A percentile compares a stretch with the other conserved stretches of the same genome.
phyloP scores from a whole-genome alignment of 2,113 vertebrate genomes.

The Procapra przewalskii region DNA sequence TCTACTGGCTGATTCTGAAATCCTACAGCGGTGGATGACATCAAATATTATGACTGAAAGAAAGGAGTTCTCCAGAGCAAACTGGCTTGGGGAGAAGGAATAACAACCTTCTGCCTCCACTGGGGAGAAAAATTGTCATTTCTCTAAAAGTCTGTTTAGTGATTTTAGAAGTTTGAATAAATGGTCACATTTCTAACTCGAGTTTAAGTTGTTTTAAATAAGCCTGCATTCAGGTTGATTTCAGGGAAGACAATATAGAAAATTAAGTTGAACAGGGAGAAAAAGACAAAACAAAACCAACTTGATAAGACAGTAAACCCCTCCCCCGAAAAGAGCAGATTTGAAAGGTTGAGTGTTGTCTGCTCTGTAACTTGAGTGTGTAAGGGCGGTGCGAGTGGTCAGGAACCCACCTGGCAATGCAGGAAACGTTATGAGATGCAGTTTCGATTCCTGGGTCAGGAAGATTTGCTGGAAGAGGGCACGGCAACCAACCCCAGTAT shows the following conservation, averaged over 20 bases:
- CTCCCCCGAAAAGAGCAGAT: neutral
- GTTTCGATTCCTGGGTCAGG: neutral
- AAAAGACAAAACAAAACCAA: too few relatives aligned
- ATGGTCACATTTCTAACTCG: neutral
- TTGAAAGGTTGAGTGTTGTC: neutral
- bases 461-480: neutral
- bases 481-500: neutral
- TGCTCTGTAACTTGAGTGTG: neutral
- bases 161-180: neutral
- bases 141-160: neutral
- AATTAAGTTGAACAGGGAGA: neutral
- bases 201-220: neutral
- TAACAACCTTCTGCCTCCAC: neutral
- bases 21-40: neutral
- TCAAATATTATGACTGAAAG: conserved; percentile 17
- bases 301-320: neutral
- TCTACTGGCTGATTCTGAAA: conserved; percentile 32
- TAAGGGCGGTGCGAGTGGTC: neutral
- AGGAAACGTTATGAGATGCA: neutral
- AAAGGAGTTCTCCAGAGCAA: neutral
- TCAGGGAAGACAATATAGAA: neutral
- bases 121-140: neutral
- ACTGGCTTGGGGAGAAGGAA: neutral
- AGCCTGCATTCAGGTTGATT: neutral
- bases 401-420: neutral